Evolutionary conservation across 2,797 vertebrate species (phyloP).

Genomic region (Taeniopygia guttata): DNA sequence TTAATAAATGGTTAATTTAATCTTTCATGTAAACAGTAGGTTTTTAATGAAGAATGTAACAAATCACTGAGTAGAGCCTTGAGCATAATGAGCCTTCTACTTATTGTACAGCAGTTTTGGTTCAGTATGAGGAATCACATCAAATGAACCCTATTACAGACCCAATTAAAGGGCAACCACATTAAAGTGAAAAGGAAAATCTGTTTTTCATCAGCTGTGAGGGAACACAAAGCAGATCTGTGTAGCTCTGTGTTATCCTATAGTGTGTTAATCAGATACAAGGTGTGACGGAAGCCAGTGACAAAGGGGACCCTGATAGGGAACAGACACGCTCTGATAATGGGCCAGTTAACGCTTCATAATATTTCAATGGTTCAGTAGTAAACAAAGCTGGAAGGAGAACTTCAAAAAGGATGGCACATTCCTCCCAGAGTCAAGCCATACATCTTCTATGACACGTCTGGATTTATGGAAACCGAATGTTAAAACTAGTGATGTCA

Average conservation of each 20-base stretch:
- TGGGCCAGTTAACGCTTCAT: slow-evolving; percentile 67
- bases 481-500: slow-evolving; percentile 55
- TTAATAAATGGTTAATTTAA: not conserved
- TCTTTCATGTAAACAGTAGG: not conserved
- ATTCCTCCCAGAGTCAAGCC: slow-evolving; percentile 56
- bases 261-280: slow-evolving; percentile 77
- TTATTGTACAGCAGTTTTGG: slow-evolving; percentile 45
- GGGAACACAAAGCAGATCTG: slow-evolving; percentile 81
- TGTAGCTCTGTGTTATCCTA: slow-evolving; percentile 73
- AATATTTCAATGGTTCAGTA: slow-evolving; percentile 64
- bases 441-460: slow-evolving; percentile 57
- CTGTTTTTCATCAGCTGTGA: slow-evolving; percentile 84
- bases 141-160: slow-evolving; percentile 85
- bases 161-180: slow-evolving; percentile 83
- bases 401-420: slow-evolving; percentile 76
- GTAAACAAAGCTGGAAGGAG: slow-evolving; percentile 68
- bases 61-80: not conserved
- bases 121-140: slow-evolving; percentile 64
- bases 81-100: slow-evolving; percentile 42
- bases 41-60: slow-evolving; percentile 1
- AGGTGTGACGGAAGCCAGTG: slow-evolving; percentile 77
- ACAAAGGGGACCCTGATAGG: slow-evolving; percentile 74
- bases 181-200: slow-evolving; percentile 82
- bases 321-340: slow-evolving; percentile 71
- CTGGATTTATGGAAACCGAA: slow-evolving; percentile 64